phyloP scores from a whole-genome alignment of 2,888 invertebrate species.

The Lycocerus yunnanus region DNA sequence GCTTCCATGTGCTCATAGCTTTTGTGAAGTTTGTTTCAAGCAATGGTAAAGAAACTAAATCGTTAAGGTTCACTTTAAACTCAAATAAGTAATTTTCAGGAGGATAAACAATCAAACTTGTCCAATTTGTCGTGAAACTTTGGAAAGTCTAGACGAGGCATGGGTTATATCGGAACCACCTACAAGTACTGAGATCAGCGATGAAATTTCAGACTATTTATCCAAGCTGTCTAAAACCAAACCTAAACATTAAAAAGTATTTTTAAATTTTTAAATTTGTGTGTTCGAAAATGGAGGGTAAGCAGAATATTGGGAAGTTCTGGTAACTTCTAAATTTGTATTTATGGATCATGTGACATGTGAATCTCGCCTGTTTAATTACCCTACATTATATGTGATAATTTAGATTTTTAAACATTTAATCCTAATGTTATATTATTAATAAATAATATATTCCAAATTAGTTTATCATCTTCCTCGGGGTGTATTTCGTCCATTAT shows the following conservation, averaged over 20 bases:
- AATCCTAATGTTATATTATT: neutral
- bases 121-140: constrained; percentile 68
- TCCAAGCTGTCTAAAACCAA: constrained; percentile 49
- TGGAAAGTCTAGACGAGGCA: constrained; percentile 67
- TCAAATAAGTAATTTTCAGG: constrained; percentile 55
- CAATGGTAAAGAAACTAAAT: constrained; percentile 63
- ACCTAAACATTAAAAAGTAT: neutral
- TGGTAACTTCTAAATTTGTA: neutral
- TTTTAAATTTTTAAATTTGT: neutral
- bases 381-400: neutral
- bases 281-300: neutral
- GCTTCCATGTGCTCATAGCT: constrained; percentile 72
- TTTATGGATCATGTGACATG: neutral
- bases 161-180: constrained; percentile 69
- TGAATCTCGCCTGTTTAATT: neutral
- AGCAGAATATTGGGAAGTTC: neutral
- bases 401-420: neutral
- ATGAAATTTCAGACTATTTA: constrained; percentile 58
- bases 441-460: neutral
- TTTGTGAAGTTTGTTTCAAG: constrained; percentile 72
- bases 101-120: constrained; percentile 71
- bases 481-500: no score
- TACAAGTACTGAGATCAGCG: constrained; percentile 61
- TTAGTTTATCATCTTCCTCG: neutral
- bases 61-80: neutral